Base-by-base conservation (phyloP, 2,888 invertebrate species). In the Labia minor region DNA sequence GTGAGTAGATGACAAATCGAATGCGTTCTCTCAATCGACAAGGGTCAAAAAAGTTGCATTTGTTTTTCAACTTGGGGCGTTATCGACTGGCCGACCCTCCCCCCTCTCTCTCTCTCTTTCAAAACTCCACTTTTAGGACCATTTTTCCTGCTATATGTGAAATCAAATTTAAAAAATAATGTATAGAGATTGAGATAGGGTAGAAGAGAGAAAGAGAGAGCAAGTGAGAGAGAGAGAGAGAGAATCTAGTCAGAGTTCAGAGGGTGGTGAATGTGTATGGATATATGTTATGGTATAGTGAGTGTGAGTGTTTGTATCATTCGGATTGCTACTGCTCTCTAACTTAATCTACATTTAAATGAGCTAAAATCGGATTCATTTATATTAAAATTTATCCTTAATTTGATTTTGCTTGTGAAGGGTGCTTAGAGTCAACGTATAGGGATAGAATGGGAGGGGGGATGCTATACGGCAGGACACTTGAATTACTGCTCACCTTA, bases 321-420 rank as follows among this genome's bases (percentile, higher is more conserved):
- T 49, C 49, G 49, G n/a, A 49, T 49, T 4, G 49, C n/a, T 49
- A 14, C 49, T 4, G 49, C 49, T 49, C n/a, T 11, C 49, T 49
- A 49, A 49, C 49, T 49, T 49, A 49, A 49, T 49, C 49, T 49
- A 49, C 49, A 49, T 49, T 49, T 49, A 49, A 49, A 49, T 49
- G 49, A 49, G 49, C 8, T 49, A 49, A 49, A 49, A 49, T 49
- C 49, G 49, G 49, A 49, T 49, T 49, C 49, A 49, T 49, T 49
- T 49, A 49, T 49, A 49, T 49, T 49, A 49, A 49, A 49, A 49
- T 49, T 49, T 49, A 49, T 16, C 49, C 49, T 49, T 49, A 49
- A 49, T 49, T 49, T 49, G 49, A 49, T 49, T 49, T 49, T 14
- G 49, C 26, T 26, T 26, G 26, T 26, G 8, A 6, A 26, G 26